Evolutionary conservation across 2,888 invertebrate species (phyloP), one percentile per base, ranked within the genome.

Genomic region (Noctua comes): DNA sequence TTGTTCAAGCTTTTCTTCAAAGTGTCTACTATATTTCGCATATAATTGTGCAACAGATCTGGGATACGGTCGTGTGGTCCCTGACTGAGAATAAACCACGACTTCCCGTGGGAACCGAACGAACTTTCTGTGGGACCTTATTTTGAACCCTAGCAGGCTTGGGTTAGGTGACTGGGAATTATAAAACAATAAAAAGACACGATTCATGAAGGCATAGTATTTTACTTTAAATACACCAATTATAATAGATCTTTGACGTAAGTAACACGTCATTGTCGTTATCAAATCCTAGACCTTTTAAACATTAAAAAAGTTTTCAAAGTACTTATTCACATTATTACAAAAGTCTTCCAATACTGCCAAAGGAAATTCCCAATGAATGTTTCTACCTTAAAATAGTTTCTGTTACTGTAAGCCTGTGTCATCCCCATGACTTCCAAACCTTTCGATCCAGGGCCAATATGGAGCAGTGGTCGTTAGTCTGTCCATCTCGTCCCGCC

Each of bases 91-190:
- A 85, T 83, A 85, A 73, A 68, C 83, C 83, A 83, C 79, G 83
- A 85, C 73, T 85, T 83, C 83, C 84, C 84, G 84, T 85, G 84
- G 84, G 84, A 85, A 85, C 73, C 71, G 83, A 75, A 76, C 76
- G 83, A 85, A 74, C 83, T 83, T 85, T 76, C 76, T 76, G 71
- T 66, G 36, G 78, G 73, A 82, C 77, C 71, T 84, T 77, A 77
- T 84, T 77, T 70, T 84, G 83, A 84, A 81, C 81, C 59, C 71
- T 48, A 64, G 46, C 70, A 31, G 31, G 68, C 68, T 72, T n/a
- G 27, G 43, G 51, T 68, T 40, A 68, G 57, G 73, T 71, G 62
- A 59, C 64, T 69, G 68, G 66, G 46, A 83, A 84, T 84, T 72
- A 76, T 54, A 73, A 71, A 48, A 76, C 69, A 76, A 24, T 62